Percentiles rank a stretch among this genome's conserved stretches.
phyloP scores from a whole-genome alignment of 2,113 vertebrate genomes.

The Mastomys natalensis region DNA sequence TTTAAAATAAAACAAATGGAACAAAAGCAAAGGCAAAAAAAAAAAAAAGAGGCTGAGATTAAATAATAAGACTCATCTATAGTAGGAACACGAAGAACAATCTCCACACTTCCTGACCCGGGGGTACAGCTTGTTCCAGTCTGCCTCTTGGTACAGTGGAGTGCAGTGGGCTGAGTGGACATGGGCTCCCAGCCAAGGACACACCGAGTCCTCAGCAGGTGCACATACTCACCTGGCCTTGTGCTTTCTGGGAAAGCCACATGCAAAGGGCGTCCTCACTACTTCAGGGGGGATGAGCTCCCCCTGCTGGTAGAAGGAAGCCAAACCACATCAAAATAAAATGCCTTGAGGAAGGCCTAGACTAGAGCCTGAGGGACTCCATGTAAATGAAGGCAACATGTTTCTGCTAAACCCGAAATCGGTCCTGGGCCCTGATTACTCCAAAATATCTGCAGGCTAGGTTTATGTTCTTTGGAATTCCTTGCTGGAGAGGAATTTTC shows the following conservation, averaged over 20 bases:
- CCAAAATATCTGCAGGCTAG: not conserved
- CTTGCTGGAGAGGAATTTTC: not conserved
- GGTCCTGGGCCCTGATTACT: not conserved
- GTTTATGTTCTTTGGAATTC: not conserved
- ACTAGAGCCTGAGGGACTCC: not conserved
- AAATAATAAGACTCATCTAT: not conserved
- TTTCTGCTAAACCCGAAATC: not conserved
- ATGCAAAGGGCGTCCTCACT: not conserved
- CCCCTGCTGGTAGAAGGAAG: slow-evolving; percentile 36
- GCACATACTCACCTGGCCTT: too few species aligned
- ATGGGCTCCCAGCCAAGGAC: not conserved
- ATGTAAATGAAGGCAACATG: not conserved
- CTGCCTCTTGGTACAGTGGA: not conserved
- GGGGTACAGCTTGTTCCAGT: not conserved
- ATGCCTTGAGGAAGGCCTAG: not conserved
- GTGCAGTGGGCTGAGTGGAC: not conserved
- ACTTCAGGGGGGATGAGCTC: not conserved
- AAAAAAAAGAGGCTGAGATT: not conserved
- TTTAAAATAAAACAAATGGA: not conserved
- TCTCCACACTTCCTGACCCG: not conserved
- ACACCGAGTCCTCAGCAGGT: not conserved
- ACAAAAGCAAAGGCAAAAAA: not conserved
- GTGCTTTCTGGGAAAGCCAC: not conserved
- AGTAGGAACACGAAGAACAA: too few species aligned
- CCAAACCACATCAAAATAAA: not conserved